Conservation (phyloP, 2,113 vertebrate genomes). For the Platichthys flesus region DNA sequence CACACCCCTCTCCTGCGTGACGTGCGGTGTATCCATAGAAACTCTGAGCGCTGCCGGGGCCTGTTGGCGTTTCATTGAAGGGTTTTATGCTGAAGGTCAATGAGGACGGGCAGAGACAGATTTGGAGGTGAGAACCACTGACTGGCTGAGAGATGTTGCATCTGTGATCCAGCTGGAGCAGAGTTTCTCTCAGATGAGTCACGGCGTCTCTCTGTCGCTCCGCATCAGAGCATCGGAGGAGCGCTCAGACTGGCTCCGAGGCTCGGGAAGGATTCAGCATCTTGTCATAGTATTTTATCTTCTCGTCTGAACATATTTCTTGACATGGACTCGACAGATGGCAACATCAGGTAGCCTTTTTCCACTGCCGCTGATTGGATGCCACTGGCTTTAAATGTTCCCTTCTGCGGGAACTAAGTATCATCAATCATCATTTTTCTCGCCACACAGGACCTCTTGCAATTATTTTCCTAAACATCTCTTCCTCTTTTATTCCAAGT, state of each 20-base stretch:
- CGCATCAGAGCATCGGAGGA: constrained; percentile 1
- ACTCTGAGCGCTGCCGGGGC: constrained; percentile 21
- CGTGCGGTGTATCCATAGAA: constrained; percentile 64
- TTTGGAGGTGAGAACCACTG: constrained; percentile 50
- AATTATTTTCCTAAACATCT: background rate
- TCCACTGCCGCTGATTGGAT: background rate
- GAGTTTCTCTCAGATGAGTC: constrained; percentile 38
- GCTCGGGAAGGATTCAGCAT: constrained; percentile 8
- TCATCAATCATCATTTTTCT: background rate
- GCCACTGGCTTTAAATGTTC: background rate
- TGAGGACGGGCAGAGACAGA: constrained; percentile 43
- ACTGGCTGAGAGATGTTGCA: constrained; percentile 30
- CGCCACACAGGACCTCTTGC: too few species aligned
- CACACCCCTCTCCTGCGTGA: constrained; percentile 39
- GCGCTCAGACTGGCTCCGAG: constrained; percentile 2
- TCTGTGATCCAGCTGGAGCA: constrained; percentile 45
- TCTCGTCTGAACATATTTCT: background rate
- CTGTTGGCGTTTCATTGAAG: constrained; percentile 51
- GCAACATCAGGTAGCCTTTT: constrained; percentile 1
- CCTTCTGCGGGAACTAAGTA: background rate
- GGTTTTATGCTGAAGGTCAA: constrained; percentile 27
- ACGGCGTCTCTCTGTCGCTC: constrained; percentile 20
- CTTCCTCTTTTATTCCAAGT: background rate
- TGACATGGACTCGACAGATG: background rate
- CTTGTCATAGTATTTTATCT: constrained; percentile 9